phyloP scores from a whole-genome alignment of 2,797 vertebrate species.

The Galaxias olidus region DNA sequence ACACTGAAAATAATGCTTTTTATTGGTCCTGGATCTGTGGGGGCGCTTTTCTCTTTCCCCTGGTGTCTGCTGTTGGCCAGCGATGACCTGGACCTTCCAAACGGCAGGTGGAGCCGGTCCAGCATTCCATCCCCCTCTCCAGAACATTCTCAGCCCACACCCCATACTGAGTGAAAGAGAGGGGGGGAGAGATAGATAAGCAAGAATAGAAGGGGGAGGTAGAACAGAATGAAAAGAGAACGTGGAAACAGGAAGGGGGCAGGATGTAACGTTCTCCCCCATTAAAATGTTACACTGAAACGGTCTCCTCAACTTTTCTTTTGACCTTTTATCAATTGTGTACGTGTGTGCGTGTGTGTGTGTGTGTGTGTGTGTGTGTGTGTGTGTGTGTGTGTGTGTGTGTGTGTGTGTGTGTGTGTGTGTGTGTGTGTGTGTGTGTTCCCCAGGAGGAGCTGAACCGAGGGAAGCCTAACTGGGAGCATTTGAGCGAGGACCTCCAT shows the following conservation, averaged over 20 bases:
- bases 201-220: slow-evolving; percentile 21
- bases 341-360: slow-evolving; percentile 32
- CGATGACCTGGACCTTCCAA: slow-evolving; percentile 60
- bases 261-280: background rate
- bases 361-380: slow-evolving; percentile 1
- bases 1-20: background rate
- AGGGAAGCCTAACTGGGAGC: slow-evolving; percentile 99
- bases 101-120: slow-evolving; percentile 73
- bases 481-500: slow-evolving; percentile 98
- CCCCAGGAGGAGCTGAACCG: slow-evolving; percentile 97
- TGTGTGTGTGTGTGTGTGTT: slow-evolving; percentile 31
- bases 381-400: background rate
- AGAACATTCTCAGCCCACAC: slow-evolving; percentile 67
- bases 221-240: background rate
- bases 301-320: background rate
- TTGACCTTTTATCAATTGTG: no score
- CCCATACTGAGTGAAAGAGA: slow-evolving; percentile 29
- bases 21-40: background rate
- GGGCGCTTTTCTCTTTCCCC: slow-evolving; percentile 34
- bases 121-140: slow-evolving; percentile 63
- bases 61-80: slow-evolving; percentile 65
- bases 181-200: background rate
- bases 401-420: background rate
- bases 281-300: background rate
- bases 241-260: background rate